Conservation (phyloP, 2,797 vertebrate genomes). For the Paguma larvata region DNA sequence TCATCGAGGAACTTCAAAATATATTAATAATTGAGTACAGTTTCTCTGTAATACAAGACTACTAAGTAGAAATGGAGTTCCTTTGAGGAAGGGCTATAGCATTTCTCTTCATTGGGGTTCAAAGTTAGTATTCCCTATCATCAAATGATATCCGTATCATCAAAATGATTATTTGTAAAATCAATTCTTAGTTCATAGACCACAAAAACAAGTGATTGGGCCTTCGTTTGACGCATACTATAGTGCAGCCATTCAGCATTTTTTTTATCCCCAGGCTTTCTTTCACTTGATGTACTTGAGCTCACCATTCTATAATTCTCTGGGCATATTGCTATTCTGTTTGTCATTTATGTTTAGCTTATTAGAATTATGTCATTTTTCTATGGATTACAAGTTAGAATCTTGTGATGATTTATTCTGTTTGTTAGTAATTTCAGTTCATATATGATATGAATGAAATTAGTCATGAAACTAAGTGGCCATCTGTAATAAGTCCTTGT, state of each 20-base stretch:
- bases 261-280: not conserved
- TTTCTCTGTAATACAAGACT: not conserved
- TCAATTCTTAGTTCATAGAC: not conserved
- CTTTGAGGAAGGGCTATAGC: not conserved
- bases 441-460: slow-evolving; percentile 14
- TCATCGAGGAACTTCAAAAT: slow-evolving; percentile 9
- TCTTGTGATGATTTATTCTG: not conserved
- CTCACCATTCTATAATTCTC: not conserved
- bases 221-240: not conserved
- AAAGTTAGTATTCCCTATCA: slow-evolving; percentile 11
- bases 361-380: slow-evolving; percentile 1
- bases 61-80: not conserved
- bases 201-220: not conserved
- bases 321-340: not conserved
- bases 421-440: slow-evolving; percentile 41
- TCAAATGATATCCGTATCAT: not conserved
- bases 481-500: not conserved
- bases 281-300: slow-evolving; percentile 27
- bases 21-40: not conserved
- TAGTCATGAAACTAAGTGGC: not conserved
- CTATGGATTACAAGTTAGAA: not conserved
- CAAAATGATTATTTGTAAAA: not conserved
- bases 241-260: not conserved
- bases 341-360: not conserved
- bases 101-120: slow-evolving; percentile 23